Percentiles rank a stretch among this genome's conserved stretches.
Conservation (phyloP, 2,888 invertebrate species). For the Fragum sueziense region DNA sequence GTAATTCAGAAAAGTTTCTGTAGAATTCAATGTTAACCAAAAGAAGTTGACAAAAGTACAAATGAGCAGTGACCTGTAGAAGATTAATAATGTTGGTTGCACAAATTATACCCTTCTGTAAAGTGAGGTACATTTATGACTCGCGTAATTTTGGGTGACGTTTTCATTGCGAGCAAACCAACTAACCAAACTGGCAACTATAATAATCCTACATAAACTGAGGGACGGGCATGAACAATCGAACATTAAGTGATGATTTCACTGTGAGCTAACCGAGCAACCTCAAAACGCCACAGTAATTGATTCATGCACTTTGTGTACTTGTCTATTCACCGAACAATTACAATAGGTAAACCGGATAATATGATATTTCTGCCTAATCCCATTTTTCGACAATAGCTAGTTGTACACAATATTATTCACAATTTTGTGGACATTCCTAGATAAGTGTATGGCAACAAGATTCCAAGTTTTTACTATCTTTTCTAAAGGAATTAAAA, state of each 20-base stretch:
- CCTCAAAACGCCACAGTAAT: background rate
- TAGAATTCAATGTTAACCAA: background rate
- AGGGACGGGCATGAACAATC: too few relatives aligned
- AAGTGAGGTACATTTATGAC: conserved; percentile 17
- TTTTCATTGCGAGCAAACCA: conserved; percentile 20
- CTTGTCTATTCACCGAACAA: conserved; percentile 9
- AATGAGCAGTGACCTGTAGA: background rate
- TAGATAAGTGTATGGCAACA: too few relatives aligned
- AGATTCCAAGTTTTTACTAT: too few relatives aligned
- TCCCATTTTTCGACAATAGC: background rate
- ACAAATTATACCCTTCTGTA: conserved; percentile 1
- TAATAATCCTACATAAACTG: too few relatives aligned
- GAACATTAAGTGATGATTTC: too few relatives aligned
- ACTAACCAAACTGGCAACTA: too few relatives aligned
- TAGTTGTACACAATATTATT: too few relatives aligned
- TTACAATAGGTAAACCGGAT: conserved; percentile 11
- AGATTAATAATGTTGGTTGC: background rate
- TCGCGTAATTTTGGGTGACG: conserved; percentile 14
- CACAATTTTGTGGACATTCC: too few relatives aligned
- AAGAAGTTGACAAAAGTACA: too few relatives aligned
- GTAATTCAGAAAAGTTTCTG: too few relatives aligned
- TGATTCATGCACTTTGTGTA: conserved; percentile 23
- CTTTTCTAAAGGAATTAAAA: too few relatives aligned
- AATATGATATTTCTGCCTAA: background rate
- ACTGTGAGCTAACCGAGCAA: background rate